phyloP scores from a whole-genome alignment of 2,888 invertebrate genomes.

The Papilio demoleus region DNA sequence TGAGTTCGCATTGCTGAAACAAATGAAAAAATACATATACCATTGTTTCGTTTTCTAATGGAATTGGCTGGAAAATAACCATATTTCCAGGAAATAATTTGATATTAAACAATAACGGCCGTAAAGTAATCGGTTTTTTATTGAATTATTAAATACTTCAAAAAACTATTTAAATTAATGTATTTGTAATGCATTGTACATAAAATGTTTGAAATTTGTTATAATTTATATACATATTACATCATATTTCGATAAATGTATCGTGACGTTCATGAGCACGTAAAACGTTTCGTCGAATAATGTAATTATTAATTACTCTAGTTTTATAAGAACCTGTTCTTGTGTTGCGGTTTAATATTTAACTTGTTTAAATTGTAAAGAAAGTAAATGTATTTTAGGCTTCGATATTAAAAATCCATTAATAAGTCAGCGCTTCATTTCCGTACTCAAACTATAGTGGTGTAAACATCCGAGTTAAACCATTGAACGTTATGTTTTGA shows the following conservation, averaged over 20 bases:
- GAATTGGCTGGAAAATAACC: too few species aligned
- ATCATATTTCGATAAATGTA: neutral
- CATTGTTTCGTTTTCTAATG: too few species aligned
- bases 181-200: neutral
- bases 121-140: too few species aligned
- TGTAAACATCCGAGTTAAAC: too few species aligned
- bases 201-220: too few species aligned
- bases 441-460: neutral
- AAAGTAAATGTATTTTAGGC: neutral
- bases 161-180: neutral
- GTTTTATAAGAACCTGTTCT: conserved; percentile 27
- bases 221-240: too few species aligned
- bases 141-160: too few species aligned
- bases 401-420: neutral
- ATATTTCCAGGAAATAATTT: too few species aligned
- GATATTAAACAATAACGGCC: too few species aligned
- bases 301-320: conserved; percentile 3
- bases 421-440: neutral
- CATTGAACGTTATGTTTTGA: too few species aligned
- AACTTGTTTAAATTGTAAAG: neutral
- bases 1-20: too few species aligned
- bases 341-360: conserved; percentile 12
- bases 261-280: conserved; percentile 9
- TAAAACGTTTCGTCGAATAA: conserved; percentile 10
- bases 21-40: too few species aligned